These are phyloP conservation scores for Lamellibrachia luymesi DNA, from an alignment of 1,140 invertebrate species.

Conservation along the genomic window DNA sequence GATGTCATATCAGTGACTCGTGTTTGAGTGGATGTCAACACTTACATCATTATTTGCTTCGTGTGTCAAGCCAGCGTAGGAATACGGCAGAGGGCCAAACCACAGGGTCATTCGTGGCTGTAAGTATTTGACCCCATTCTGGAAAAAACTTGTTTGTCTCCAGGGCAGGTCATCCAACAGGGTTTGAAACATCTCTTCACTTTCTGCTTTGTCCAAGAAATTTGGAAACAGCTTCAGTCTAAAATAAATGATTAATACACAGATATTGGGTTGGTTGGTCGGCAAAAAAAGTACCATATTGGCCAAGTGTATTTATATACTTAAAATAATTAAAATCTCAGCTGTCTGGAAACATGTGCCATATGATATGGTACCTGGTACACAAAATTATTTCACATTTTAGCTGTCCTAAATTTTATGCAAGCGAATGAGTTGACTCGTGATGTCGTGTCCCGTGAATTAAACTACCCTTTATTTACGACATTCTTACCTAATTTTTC, in stretches of 20 bases:
- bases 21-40: neutral
- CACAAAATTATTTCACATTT: too few species aligned
- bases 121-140: slow-evolving; percentile 51
- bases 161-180: slow-evolving; percentile 25
- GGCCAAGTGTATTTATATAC: too few species aligned
- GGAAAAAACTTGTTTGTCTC: slow-evolving; percentile 36
- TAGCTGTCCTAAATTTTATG: too few species aligned
- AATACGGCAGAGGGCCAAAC: slow-evolving; percentile 60
- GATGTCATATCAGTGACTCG: neutral
- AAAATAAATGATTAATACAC: slow-evolving; percentile 21
- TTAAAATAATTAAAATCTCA: too few species aligned
- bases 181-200: slow-evolving; percentile 48
- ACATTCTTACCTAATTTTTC: too few species aligned
- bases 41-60: slow-evolving; percentile 17
- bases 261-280: neutral
- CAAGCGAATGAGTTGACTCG: too few species aligned
- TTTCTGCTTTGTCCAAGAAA: slow-evolving; percentile 51
- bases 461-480: too few species aligned
- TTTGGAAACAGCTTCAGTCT: slow-evolving; percentile 51
- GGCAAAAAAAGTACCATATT: too few species aligned
- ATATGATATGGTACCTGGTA: too few species aligned
- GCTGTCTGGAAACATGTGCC: too few species aligned
- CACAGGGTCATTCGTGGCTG: slow-evolving; percentile 60
- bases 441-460: too few species aligned
- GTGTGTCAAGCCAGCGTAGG: slow-evolving; percentile 57